These are phyloP conservation scores for Gorilla gorilla DNA, from an alignment of 2,113 vertebrate species.

Conservation along the genomic window DNA sequence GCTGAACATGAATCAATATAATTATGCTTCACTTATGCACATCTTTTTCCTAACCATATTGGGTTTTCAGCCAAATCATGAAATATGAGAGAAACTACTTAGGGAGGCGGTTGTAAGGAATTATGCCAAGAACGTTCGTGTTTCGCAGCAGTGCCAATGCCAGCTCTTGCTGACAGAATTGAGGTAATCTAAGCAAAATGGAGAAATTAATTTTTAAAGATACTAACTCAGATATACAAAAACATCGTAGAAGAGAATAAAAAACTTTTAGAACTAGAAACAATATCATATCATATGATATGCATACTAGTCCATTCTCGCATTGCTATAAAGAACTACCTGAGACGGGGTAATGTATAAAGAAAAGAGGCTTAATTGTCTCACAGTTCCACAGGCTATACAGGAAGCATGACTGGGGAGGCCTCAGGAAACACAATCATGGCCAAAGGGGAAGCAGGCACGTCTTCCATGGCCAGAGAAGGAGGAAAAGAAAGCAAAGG, in stretches of 20 bases:
- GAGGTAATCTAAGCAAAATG: neutral
- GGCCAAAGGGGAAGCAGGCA: no score
- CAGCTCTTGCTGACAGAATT: neutral
- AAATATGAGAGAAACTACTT: slow-evolving; percentile 68
- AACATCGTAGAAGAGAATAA: neutral
- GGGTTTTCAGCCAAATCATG: slow-evolving; percentile 78
- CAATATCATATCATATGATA: neutral
- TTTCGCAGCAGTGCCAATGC: rapidly evolving
- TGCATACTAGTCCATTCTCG: no score
- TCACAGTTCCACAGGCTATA: no score
- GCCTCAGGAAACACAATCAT: no score
- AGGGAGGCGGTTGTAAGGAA: slow-evolving; percentile 63
- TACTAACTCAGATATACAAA: neutral
- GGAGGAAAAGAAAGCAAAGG: no score
- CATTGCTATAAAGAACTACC: no score
- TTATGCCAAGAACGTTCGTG: neutral
- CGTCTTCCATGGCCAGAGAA: no score
- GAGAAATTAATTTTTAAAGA: slow-evolving; percentile 9
- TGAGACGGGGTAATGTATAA: no score
- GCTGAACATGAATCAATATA: slow-evolving; percentile 84
- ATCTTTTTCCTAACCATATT: slow-evolving; percentile 79
- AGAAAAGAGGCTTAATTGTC: no score
- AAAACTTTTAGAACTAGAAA: neutral
- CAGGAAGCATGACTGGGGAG: no score
- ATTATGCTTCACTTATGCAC: slow-evolving; percentile 82